Evolutionary conservation across 2,113 vertebrate genomes (phyloP), one percentile per base, ranked within the genome.

Genomic region (Oophaga pumilio): DNA sequence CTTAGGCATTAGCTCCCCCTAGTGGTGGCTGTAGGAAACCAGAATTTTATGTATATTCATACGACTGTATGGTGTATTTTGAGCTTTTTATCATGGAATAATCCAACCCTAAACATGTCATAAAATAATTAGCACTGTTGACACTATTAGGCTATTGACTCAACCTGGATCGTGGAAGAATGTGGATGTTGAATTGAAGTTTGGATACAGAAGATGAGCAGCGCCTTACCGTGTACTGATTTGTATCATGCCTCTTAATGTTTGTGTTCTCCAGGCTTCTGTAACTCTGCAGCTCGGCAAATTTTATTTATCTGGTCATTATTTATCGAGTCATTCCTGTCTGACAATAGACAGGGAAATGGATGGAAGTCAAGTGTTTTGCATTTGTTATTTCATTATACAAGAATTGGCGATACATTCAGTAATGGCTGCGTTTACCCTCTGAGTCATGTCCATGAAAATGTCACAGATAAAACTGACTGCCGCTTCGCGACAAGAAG

Each of bases 361-460:
- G 82, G 64, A 71, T 84, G n/a, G 20, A 73, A 71, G 50, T 71
- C 49, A 68, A 83, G 60, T 83, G 43, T 84, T 84, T 71, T 56
- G 50, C 64, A 84, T 71, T 71, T 84, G 49, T 56, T 26, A 84
- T 59, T 73, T 53, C 82, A 22, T 57, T 84, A n/a, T 33, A 73
- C 10, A 84, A 84, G 17, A 60, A 60, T 49, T 76, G 68, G 24
- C 20, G 28, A 59, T 74, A 2, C 20, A 13, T 49, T 53, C 83
- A 8, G 69, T 28, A 76, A 85, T 60, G 6, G n/a, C 64, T 26
- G 22, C 0, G 6, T 74, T 53, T 74, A 68, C 69, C 82, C 68
- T 84, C 64, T 59, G 26, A 57, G 52, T 84, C 82, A 73, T 43
- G 24, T 84, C 68, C 82, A 57, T 84, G 82, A 74, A 84, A 59